Evolutionary conservation across 2,888 invertebrate species (phyloP).

Genomic region (Julus scandinavius): DNA sequence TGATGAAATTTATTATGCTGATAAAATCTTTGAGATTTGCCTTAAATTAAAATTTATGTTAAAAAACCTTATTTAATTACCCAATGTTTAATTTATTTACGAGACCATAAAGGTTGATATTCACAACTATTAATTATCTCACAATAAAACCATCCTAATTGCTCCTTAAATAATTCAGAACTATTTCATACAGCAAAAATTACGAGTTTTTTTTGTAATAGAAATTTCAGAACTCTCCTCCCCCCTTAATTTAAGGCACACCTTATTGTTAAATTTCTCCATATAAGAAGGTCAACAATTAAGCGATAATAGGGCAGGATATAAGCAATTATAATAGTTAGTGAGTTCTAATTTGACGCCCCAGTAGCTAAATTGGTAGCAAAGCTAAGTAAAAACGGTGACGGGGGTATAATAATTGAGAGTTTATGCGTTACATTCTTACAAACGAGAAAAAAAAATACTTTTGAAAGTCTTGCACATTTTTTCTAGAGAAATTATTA

Average conservation of each 20-base stretch:
- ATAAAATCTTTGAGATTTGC: too few relatives aligned
- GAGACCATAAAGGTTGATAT: neutral
- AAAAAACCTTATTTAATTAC: neutral
- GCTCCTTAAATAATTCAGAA: neutral
- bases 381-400: neutral
- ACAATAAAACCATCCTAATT: neutral
- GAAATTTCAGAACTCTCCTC: neutral
- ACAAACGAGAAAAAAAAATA: neutral
- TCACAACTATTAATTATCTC: neutral
- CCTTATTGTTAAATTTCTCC: neutral
- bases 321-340: constrained; percentile 13
- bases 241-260: neutral
- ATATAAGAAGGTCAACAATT: constrained; percentile 4
- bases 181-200: neutral
- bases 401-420: neutral
- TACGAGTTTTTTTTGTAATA: neutral
- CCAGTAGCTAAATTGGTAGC: constrained; percentile 5
- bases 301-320: constrained; percentile 23
- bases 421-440: neutral
- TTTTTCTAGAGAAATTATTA: neutral
- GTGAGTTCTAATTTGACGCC: neutral
- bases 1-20: too few relatives aligned
- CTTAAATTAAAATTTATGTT: too few relatives aligned
- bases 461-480: neutral
- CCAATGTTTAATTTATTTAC: neutral